Percentiles rank a stretch among this genome's conserved stretches.
Conservation (phyloP, 2,113 vertebrate genomes). For the Polypterus senegalus region DNA sequence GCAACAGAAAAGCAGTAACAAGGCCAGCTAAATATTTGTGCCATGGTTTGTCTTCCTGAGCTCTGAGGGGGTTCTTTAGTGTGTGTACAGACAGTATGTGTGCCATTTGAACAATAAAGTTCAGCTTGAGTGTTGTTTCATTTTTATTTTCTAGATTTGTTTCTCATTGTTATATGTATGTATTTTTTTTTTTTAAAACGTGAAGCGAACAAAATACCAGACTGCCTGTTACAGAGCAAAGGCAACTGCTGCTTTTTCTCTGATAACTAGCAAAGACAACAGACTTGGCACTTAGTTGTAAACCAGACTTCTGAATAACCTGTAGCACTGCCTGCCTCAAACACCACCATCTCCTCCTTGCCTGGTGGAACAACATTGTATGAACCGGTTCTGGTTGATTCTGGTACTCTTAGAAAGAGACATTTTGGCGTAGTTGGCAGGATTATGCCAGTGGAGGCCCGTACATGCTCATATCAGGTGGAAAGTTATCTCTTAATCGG, state of each 20-base stretch:
- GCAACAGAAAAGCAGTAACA: constrained; percentile 60
- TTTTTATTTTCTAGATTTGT: constrained; percentile 21
- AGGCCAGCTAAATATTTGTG: constrained; percentile 60
- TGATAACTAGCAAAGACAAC: constrained; percentile 27
- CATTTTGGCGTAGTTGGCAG: too few relatives aligned
- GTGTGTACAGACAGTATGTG: background rate
- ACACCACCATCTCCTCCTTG: background rate
- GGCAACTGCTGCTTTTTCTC: constrained; percentile 29
- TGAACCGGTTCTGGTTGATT: too few relatives aligned
- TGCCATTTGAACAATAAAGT: constrained; percentile 21
- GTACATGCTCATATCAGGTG: too few relatives aligned
- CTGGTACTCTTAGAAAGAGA: too few relatives aligned
- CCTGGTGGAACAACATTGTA: background rate
- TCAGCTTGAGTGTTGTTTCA: constrained; percentile 26
- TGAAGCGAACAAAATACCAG: constrained; percentile 32
- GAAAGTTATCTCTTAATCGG: too few relatives aligned
- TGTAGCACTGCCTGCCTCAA: background rate
- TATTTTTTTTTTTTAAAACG: constrained; percentile 33
- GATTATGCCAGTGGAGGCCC: too few relatives aligned
- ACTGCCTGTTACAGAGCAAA: constrained; percentile 46
- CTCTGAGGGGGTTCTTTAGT: constrained; percentile 5
- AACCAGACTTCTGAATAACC: constrained; percentile 11
- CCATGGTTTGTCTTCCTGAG: constrained; percentile 64
- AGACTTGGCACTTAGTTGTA: constrained; percentile 17
- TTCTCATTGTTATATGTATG: constrained; percentile 22